phyloP scores from a whole-genome alignment of 2,888 invertebrate species.

The Schizaphis graminum region DNA sequence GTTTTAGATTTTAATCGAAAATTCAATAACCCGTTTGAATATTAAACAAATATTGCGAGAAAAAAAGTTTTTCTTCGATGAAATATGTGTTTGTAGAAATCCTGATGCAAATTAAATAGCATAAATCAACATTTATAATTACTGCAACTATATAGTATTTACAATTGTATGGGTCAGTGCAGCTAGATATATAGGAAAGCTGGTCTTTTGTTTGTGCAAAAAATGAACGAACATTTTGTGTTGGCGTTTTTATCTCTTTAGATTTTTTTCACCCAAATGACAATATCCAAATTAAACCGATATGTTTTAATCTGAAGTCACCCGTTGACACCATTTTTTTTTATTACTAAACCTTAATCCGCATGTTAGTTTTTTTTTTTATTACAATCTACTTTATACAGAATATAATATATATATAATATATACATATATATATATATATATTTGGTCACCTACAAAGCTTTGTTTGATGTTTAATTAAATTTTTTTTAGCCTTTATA shows the following conservation, averaged over 20 bases:
- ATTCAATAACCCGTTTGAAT: neutral
- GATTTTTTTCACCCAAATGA: constrained; percentile 47
- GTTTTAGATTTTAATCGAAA: constrained; percentile 8
- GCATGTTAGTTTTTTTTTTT: constrained; percentile 58
- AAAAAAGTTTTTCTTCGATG: constrained; percentile 34
- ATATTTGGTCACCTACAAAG: constrained; percentile 33
- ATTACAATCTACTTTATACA: constrained; percentile 33
- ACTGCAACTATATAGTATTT: constrained; percentile 23
- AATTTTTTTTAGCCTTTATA: constrained; percentile 36
- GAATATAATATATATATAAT: neutral
- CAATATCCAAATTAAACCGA: constrained; percentile 64
- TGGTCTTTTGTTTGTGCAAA: constrained; percentile 39
- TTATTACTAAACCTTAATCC: constrained; percentile 43
- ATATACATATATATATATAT: no score
- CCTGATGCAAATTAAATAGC: constrained; percentile 42
- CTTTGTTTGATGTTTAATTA: constrained; percentile 62
- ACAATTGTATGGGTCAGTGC: neutral
- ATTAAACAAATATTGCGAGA: constrained; percentile 6
- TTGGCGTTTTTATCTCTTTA: constrained; percentile 56
- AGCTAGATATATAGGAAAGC: constrained; percentile 13
- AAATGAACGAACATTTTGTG: constrained; percentile 49
- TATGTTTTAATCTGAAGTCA: constrained; percentile 61
- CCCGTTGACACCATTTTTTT: constrained; percentile 55
- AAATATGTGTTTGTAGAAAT: constrained; percentile 23
- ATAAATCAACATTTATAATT: constrained; percentile 61